phyloP scores from a whole-genome alignment of 1,140 invertebrate species.

The Dinothrombium tinctorium region DNA sequence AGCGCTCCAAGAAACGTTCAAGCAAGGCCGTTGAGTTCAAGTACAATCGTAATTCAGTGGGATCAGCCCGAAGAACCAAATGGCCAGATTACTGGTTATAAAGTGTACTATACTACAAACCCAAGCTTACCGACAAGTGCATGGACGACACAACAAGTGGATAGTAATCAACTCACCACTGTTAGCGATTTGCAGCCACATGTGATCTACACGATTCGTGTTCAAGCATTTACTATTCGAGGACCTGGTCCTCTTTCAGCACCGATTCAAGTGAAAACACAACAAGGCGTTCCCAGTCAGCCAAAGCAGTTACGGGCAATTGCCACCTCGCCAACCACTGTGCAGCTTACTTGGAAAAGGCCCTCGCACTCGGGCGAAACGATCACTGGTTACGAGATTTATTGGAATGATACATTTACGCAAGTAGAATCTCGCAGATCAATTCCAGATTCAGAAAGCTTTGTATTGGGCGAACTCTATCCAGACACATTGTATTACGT shows the following conservation, averaged over 20 bases:
- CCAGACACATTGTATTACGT: constrained; percentile 89
- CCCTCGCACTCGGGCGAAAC: constrained; percentile 70
- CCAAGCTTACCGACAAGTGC: constrained; percentile 55
- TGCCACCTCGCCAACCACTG: constrained; percentile 44
- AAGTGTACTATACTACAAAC: constrained; percentile 83
- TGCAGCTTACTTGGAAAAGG: constrained; percentile 65
- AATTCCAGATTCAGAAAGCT: constrained; percentile 52
- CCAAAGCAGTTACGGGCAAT: constrained; percentile 50
- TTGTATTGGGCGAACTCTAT: constrained; percentile 60
- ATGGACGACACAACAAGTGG: constrained; percentile 75
- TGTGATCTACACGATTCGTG: constrained; percentile 69
- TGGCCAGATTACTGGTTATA: constrained; percentile 89
- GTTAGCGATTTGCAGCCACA: constrained; percentile 66
- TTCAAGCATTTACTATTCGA: constrained; percentile 64
- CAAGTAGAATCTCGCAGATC: constrained; percentile 38
- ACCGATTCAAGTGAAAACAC: constrained; percentile 81
- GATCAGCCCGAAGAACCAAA: constrained; percentile 87
- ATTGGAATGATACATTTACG: constrained; percentile 88
- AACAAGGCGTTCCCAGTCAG: constrained; percentile 88
- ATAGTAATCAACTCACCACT: constrained; percentile 75
- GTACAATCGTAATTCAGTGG: constrained; percentile 89
- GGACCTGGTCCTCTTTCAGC: constrained; percentile 68
- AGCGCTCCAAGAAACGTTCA: constrained; percentile 76
- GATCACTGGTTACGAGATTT: constrained; percentile 81
- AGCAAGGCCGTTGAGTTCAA: constrained; percentile 72